Evolutionary conservation across 1,140 invertebrate genomes (phyloP).

Genomic region (Cotesia typhae): DNA sequence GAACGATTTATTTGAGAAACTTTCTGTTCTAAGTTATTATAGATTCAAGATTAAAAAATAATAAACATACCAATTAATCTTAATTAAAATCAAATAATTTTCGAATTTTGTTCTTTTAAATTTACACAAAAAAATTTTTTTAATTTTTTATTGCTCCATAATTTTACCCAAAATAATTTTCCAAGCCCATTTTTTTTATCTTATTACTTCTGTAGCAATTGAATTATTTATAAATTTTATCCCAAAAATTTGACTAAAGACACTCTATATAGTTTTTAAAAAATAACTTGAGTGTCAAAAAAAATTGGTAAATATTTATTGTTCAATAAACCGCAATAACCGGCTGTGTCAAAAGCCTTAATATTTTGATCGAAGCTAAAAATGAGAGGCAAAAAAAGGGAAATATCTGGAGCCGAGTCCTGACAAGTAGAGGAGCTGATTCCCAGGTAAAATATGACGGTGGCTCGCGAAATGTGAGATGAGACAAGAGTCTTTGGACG

Average conservation of each 20-base stretch:
- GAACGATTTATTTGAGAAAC: slow-evolving; percentile 29
- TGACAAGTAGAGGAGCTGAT: slow-evolving; percentile 8
- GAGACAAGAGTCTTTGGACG: slow-evolving; percentile 38
- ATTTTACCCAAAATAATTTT: too few species aligned
- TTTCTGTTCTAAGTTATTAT: background rate
- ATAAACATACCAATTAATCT: background rate
- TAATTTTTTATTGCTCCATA: too few species aligned
- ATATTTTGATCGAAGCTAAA: slow-evolving; percentile 6
- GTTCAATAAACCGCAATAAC: too few species aligned
- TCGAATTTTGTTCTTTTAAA: too few species aligned
- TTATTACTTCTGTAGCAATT: too few species aligned
- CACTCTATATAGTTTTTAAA: too few species aligned
- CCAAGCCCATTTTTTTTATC: too few species aligned
- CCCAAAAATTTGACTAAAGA: too few species aligned
- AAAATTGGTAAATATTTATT: slow-evolving; percentile 6
- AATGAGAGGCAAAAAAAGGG: slow-evolving; percentile 22
- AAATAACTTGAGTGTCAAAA: too few species aligned
- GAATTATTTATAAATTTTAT: too few species aligned
- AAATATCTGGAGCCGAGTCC: slow-evolving; percentile 22
- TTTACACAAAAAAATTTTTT: too few species aligned
- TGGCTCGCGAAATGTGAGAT: slow-evolving; percentile 58
- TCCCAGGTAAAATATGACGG: slow-evolving; percentile 52
- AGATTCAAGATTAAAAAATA: background rate
- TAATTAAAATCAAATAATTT: too few species aligned
- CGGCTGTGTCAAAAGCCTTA: slow-evolving; percentile 22